Evolutionary conservation across 2,888 invertebrate genomes (phyloP), one percentile per base, ranked within the genome.

Genomic region (Plemyria rubiginata): DNA sequence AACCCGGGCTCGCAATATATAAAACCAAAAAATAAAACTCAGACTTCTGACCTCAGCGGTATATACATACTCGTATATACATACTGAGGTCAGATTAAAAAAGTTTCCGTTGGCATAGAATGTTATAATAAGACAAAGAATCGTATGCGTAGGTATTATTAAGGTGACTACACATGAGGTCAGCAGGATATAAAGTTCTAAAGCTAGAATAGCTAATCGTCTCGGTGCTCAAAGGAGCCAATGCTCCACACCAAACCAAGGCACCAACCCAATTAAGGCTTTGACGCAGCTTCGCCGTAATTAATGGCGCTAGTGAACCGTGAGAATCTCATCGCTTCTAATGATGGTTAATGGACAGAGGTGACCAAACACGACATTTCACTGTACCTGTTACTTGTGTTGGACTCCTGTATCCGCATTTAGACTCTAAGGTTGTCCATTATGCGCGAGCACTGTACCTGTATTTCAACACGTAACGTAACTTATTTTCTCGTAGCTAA

Each of bases 261-360:
- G 16, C 54, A 60, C 49, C 59, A 50, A 49, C 54, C 54, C 50
- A 60, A 60, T 60, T 60, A 50, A 22, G 48, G 60, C 54, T 54
- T 54, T 54, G 60, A 45, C 60, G 45, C 45, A 60, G 60, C 45
- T 54, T 54, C 50, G 15, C 13, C 12, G 45, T 60, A 54, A 55
- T 60, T 60, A 60, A 54, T 54, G 50, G 36, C 38, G 54, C 49
- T 43, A 51, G 36, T 51, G 60, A 51, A 45, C 54, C 43, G 54
- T 43, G 49, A 29, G 28, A 13, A 45, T 45, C 54, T 50, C 50
- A 54, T 50, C 45, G 22, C 60, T 36, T 38, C 38, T 60, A 45
- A 60, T 60, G 38, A 60, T 54, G 36, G 60, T 28, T 45, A 54
- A 54, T 54, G 41, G 54, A 60, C 53, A 45, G 32, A 41, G 54